Conservation (phyloP, 2,797 vertebrate species). For the Acanthurus tractus region DNA sequence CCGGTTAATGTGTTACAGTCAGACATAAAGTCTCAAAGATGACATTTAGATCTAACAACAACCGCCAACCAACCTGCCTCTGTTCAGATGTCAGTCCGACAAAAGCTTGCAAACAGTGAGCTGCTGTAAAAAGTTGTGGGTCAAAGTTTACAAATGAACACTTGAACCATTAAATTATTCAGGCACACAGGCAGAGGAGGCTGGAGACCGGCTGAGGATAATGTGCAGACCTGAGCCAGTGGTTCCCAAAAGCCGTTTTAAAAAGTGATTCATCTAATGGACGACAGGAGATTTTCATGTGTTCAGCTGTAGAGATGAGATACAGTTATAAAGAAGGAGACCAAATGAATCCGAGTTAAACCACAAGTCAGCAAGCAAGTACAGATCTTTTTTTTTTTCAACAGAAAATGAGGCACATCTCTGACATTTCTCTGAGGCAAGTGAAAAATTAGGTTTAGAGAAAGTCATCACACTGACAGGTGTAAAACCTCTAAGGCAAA, state of each 20-base stretch:
- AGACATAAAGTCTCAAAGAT: no score
- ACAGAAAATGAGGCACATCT: no score
- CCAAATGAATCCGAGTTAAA: no score
- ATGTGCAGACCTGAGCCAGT: not conserved
- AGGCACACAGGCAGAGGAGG: not conserved
- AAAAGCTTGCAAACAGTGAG: no score
- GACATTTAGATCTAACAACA: not conserved
- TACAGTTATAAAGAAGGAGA: not conserved
- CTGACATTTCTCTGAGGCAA: no score
- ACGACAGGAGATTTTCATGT: not conserved
- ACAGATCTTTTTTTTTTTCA: no score
- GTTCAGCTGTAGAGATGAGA: not conserved
- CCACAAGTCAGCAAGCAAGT: no score
- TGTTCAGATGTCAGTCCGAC: not conserved
- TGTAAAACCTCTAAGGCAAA: not conserved
- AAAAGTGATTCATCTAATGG: not conserved
- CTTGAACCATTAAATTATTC: not conserved
- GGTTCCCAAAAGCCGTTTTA: not conserved
- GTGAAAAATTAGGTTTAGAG: no score
- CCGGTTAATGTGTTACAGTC: no score
- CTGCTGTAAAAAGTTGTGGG: no score
- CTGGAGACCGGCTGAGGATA: not conserved
- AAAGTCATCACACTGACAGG: not conserved
- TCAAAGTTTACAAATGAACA: no score
- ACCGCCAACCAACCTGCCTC: not conserved